These are phyloP conservation scores for Gonatopus flavifemur DNA, from an alignment of 1,140 invertebrate species.

Conservation along the genomic window DNA sequence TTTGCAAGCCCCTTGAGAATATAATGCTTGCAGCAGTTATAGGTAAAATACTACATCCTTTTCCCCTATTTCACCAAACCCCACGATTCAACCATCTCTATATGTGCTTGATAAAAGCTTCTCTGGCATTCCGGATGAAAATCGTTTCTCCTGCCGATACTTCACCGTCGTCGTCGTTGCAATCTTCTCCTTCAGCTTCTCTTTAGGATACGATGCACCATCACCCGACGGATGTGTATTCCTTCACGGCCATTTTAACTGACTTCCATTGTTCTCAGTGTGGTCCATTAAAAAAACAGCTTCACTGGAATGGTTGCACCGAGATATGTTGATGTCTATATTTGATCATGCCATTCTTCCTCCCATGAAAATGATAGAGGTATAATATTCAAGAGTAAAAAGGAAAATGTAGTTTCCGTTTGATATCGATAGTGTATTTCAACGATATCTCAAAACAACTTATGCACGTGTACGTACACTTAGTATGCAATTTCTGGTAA, in stretches of 20 bases:
- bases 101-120: conserved; percentile 26
- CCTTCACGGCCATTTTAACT: conserved; percentile 20
- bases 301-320: background rate
- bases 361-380: no score
- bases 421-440: no score
- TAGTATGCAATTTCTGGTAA: no score
- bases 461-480: no score
- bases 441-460: no score
- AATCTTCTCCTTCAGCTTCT: background rate
- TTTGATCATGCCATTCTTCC: no score
- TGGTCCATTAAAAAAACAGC: conserved; percentile 18
- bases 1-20: conserved; percentile 26
- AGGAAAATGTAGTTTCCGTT: no score
- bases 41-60: conserved; percentile 7
- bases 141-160: no score
- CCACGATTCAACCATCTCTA: conserved; percentile 2
- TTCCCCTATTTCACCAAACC: background rate
- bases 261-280: conserved; percentile 20
- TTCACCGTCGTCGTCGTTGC: no score
- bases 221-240: conserved; percentile 13
- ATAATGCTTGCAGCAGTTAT: conserved; percentile 25
- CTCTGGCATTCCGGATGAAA: conserved; percentile 11
- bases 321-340: background rate
- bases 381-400: no score
- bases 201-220: conserved; percentile 14